Evolutionary conservation across 1,140 invertebrate species (phyloP), one percentile per base, ranked within the genome.

Genomic region (Zaprionus capensis): DNA sequence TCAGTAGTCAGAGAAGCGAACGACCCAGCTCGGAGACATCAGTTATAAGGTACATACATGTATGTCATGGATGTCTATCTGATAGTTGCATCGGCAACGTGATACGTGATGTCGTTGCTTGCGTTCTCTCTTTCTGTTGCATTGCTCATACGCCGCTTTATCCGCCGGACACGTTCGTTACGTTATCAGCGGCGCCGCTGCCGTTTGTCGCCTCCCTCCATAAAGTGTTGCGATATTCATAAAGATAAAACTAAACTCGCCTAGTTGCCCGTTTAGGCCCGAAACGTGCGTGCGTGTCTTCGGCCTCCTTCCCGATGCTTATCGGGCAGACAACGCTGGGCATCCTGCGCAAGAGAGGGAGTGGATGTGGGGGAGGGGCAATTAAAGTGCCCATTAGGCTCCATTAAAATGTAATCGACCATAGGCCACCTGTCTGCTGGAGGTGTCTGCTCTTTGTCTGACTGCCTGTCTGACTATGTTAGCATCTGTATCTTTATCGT

Each of bases 171-270:
- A 76, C 73, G 78, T 81, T 68, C 63, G 61, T 56, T 24, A 36
- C 15, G 80, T 81, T 77, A 77, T 81, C 79, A 9, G 17, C 41
- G 5, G n/a, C 41, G 59, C 61, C 56, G 69, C 56, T 73, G 74
- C 64, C 79, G 73, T 76, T 82, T 77, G 62, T 69, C 70, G 80
- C 79, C 81, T 17, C 15, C 41, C n/a, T 17, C n/a, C 80, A 71
- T 81, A 82, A 82, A 82, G 80, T 82, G 80, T 82, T 76, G 71
- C 63, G 80, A 82, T 82, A 82, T 82, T 82, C 80, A 82, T 82
- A 78, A 82, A 82, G 80, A 82, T 82, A 82, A 80, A 78, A 57
- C 63, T 59, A 80, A 78, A 62, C 63, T 59, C 24, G 44, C 7
- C 71, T 74, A 64, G 62, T 46, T 46, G 44, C 41, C 17, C 56